Evolutionary conservation across 1,140 invertebrate species (phyloP), one percentile per base, ranked within the genome.

Genomic region (Dreissena polymorpha): DNA sequence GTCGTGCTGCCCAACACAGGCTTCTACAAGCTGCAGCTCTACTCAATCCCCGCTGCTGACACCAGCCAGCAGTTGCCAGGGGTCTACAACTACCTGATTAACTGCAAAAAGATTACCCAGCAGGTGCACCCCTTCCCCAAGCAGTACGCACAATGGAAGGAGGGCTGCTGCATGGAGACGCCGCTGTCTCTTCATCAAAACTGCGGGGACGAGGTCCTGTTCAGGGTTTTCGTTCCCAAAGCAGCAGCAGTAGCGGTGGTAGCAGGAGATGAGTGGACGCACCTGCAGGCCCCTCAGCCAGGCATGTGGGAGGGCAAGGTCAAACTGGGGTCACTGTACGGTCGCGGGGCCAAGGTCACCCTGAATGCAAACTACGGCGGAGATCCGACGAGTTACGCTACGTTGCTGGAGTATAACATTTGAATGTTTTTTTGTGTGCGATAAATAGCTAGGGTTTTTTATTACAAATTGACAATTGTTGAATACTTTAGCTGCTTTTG

Each of bases 71-170:
- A 90, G 57, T 84, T 93, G 49, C 92, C 92, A 18, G 92, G 92
- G 21, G 92, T 93, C 0, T 93, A 90, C 88, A 93, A 93, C 86
- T 93, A 93, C 84, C 86, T 93, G 75, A 90, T 93, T 82, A 91
- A 92, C 83, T 91, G 91, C 57, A 80, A 86, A 53, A 85, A 80
- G 49, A 60, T 88, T 27, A 85, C 77, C 2, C 65, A 80, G 69
- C 68, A 77, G 1, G 80, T 71, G 0, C 57, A 57, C 57, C 87
- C 89, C 16, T 93, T 90, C 90, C 93, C 93, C 8, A 91, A 92
- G 69, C 93, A 93, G 85, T 93, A 91, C 72, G 91, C 91, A 8
- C 91, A 93, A 76, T 93, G 93, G 93, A 92, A 92, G 75, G 92
- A 93, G 73, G 93, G 92, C 10, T 93, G 93, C 82, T 91, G 84